These are phyloP conservation scores for Vespertilio murinus DNA, from an alignment of 2,797 vertebrate genomes.

Conservation along the genomic window DNA sequence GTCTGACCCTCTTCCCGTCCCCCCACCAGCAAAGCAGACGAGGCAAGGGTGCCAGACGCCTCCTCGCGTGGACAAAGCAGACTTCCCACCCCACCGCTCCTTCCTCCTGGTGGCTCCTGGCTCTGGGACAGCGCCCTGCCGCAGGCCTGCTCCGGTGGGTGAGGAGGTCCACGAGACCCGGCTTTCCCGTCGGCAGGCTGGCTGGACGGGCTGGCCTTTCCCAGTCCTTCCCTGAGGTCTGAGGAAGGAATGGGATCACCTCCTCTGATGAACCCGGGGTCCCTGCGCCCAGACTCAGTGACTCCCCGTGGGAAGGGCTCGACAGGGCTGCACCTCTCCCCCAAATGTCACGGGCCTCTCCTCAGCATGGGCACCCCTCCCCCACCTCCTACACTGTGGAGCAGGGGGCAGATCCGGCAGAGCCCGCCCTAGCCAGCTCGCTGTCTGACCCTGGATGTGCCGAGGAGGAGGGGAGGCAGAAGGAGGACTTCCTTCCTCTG, in stretches of 20 bases:
- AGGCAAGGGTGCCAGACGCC: background rate
- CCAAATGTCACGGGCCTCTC: background rate
- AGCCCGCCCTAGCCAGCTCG: background rate
- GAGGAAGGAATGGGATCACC: background rate
- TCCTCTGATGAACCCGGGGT: background rate
- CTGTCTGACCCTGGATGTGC: background rate
- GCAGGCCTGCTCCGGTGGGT: background rate
- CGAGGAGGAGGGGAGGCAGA: background rate
- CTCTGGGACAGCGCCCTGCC: background rate
- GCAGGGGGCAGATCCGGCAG: background rate
- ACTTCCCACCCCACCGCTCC: background rate
- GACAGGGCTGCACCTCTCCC: background rate
- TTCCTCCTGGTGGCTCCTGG: background rate
- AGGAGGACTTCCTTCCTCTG: background rate
- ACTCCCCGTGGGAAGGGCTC: background rate
- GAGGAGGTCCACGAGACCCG: background rate
- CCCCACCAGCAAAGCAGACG: background rate
- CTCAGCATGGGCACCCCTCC: accelerated
- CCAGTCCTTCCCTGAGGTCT: background rate
- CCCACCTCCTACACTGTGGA: too few relatives aligned
- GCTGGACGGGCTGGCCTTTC: background rate
- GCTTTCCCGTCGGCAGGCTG: background rate
- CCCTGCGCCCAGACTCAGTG: background rate
- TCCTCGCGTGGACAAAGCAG: background rate
- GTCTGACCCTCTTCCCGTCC: accelerated